Evolutionary conservation across 1,140 invertebrate genomes (phyloP).

Genomic region (Calosoma granatense): DNA sequence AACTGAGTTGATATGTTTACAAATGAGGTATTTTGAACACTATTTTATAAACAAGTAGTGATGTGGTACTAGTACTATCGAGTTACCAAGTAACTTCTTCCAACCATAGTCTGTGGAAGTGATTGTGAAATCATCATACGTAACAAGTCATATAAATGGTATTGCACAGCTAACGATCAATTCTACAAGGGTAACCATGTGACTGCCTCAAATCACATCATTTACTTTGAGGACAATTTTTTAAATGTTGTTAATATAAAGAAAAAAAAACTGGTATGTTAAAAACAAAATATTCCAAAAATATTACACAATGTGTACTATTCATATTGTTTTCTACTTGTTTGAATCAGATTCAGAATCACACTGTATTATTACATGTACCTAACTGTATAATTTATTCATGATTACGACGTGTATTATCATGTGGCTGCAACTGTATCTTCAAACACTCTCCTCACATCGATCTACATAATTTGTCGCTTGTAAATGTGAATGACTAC

Average conservation of each 20-base stretch:
- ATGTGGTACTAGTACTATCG: neutral
- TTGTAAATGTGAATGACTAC: too few species aligned
- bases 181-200: conserved; percentile 8
- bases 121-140: neutral
- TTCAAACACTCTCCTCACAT: too few species aligned
- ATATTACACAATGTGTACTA: neutral
- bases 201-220: neutral
- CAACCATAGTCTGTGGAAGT: conserved; percentile 1
- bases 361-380: too few species aligned
- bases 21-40: neutral
- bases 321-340: too few species aligned
- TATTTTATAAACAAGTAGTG: neutral
- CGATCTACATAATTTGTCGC: too few species aligned
- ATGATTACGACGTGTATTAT: too few species aligned
- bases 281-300: neutral
- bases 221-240: neutral
- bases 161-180: neutral
- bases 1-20: conserved; percentile 30
- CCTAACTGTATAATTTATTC: too few species aligned
- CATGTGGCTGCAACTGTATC: too few species aligned
- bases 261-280: neutral
- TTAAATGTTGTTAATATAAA: conserved; percentile 5
- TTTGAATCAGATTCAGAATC: too few species aligned
- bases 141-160: neutral
- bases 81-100: conserved; percentile 1